phyloP scores from a whole-genome alignment of 2,113 vertebrate genomes.

The Tyrannus savana region DNA sequence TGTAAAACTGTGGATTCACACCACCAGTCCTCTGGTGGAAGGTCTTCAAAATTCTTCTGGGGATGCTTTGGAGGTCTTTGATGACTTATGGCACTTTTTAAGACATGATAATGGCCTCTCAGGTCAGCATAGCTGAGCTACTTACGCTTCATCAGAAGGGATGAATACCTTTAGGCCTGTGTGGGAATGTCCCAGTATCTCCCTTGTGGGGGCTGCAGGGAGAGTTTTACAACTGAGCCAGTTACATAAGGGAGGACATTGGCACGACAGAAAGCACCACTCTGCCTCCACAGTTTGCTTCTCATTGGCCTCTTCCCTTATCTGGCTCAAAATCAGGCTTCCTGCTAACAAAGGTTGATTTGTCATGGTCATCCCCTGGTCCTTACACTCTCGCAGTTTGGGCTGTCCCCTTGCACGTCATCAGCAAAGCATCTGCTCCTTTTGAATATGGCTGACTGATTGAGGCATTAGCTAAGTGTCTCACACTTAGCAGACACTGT shows the following conservation, averaged over 20 bases:
- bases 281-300: background rate
- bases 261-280: background rate
- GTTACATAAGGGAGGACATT: background rate
- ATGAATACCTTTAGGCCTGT: background rate
- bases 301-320: background rate
- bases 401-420: background rate
- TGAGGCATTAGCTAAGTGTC: background rate
- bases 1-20: background rate
- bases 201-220: background rate
- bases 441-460: background rate
- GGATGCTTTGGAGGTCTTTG: background rate
- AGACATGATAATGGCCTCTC: background rate
- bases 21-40: background rate
- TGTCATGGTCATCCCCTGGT: background rate
- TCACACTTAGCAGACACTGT: rapidly evolving
- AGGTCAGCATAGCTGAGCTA: background rate
- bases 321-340: background rate
- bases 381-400: background rate
- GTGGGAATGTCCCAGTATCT: background rate
- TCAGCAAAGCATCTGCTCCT: background rate
- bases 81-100: background rate
- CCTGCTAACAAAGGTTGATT: background rate
- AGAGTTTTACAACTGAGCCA: background rate
- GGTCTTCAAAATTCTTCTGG: background rate
- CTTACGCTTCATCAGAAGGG: background rate